Percentiles rank a stretch among this genome's conserved stretches.
These are phyloP conservation scores for Sinosuthora webbiana DNA, from an alignment of 2,113 vertebrate genomes.

Conservation along the genomic window DNA sequence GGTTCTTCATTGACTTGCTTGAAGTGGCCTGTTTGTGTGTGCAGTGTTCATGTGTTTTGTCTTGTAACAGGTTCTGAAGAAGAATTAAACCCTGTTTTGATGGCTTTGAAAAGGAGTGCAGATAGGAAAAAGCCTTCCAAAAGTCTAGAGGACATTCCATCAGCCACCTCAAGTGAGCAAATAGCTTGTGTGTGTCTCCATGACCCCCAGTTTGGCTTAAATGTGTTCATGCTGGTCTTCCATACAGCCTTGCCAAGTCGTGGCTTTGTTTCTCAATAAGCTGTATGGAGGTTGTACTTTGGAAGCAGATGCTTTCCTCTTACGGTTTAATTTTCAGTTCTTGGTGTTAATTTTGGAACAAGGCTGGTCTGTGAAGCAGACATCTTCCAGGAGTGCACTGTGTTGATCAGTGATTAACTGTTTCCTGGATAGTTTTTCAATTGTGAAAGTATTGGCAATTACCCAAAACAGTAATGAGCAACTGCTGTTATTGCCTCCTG, in stretches of 20 bases:
- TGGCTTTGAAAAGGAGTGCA: slow-evolving; percentile 77
- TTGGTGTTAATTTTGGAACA: neutral
- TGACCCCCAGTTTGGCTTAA: slow-evolving; percentile 28
- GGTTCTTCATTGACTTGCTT: neutral
- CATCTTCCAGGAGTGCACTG: neutral
- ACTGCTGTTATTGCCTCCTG: neutral
- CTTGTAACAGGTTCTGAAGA: slow-evolving; percentile 84
- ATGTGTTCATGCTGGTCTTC: neutral
- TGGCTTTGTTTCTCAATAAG: neutral
- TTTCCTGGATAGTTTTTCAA: neutral
- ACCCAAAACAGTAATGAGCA: neutral
- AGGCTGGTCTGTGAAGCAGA: neutral
- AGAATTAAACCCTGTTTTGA: slow-evolving; percentile 73
- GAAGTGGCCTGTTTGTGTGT: slow-evolving; percentile 14
- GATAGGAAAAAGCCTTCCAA: slow-evolving; percentile 82
- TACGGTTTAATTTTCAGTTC: neutral
- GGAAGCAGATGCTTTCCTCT: neutral
- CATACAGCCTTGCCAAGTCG: slow-evolving; percentile 12
- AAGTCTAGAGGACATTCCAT: slow-evolving; percentile 87
- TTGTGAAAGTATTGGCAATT: neutral
- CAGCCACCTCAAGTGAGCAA: slow-evolving; percentile 84
- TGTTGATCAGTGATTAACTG: neutral
- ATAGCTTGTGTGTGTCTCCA: slow-evolving; percentile 55
- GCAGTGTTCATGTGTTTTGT: slow-evolving; percentile 75
- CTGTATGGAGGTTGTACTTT: neutral